A percentile compares a stretch with the other conserved stretches of the same genome.
Conservation (phyloP, 2,113 vertebrate genomes). For the Thryonomys swinderianus region DNA sequence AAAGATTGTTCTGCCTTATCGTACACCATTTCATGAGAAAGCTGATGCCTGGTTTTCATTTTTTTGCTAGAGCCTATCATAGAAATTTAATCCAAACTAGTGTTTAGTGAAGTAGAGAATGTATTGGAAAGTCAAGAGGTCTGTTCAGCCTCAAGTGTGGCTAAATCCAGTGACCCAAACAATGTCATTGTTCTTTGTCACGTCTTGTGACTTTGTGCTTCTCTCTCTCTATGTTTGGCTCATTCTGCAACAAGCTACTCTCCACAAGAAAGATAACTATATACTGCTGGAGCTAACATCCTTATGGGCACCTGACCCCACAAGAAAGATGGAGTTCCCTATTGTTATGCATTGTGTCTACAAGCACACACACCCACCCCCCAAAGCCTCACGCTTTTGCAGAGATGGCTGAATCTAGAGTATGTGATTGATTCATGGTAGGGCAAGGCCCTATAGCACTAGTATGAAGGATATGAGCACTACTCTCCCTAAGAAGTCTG, state of each 20-base stretch:
- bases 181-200: not conserved
- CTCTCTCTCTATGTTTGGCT: not conserved
- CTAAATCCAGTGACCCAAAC: not conserved
- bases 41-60: not conserved
- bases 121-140: not conserved
- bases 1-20: conserved; percentile 8
- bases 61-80: not conserved
- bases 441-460: too few species aligned
- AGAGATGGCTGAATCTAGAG: too few species aligned
- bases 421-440: too few species aligned
- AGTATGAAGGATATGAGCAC: too few species aligned
- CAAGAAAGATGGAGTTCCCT: not conserved
- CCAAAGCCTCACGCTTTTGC: too few species aligned
- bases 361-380: too few species aligned
- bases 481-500: too few species aligned
- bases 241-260: not conserved
- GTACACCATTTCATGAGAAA: not conserved
- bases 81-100: not conserved
- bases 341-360: too few species aligned
- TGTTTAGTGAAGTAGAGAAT: not conserved
- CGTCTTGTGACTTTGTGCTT: not conserved
- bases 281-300: not conserved
- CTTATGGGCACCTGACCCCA: not conserved
- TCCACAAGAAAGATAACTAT: not conserved
- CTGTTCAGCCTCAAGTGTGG: not conserved